These are phyloP conservation scores for Novumbra hubbsi DNA, from an alignment of 2,797 vertebrate species.

Conservation along the genomic window DNA sequence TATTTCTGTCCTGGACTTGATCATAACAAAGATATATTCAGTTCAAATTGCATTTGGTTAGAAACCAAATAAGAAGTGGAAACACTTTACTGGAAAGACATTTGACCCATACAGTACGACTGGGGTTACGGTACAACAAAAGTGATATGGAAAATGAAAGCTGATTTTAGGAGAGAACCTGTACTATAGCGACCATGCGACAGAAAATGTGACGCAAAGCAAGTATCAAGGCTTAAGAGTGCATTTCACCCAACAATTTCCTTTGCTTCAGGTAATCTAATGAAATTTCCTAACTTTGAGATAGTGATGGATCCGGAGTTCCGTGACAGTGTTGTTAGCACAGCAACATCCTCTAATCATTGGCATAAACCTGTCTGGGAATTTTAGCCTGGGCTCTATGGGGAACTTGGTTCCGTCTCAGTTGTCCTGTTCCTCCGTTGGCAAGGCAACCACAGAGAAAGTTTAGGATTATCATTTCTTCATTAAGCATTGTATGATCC, in stretches of 20 bases:
- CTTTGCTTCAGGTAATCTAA: conserved; percentile 43
- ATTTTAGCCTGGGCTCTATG: conserved; percentile 23
- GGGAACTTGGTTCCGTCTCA: conserved; percentile 23
- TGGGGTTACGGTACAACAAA: too few species aligned
- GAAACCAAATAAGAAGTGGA: too few species aligned
- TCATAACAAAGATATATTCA: too few species aligned
- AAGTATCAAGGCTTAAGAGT: too few species aligned
- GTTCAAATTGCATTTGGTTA: too few species aligned
- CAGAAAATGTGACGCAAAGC: too few species aligned
- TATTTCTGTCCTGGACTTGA: too few species aligned
- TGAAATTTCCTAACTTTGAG: conserved; percentile 39
- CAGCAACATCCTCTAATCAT: conserved; percentile 34
- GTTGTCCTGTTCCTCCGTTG: conserved; percentile 34
- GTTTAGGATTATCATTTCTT: conserved; percentile 9
- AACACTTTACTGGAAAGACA: too few species aligned
- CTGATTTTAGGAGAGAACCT: too few species aligned
- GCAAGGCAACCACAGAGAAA: conserved; percentile 32
- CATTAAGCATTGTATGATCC: neutral
- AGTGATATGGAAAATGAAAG: too few species aligned
- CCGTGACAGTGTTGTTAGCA: conserved; percentile 9
- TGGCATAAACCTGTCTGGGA: conserved; percentile 20
- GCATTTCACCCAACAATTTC: conserved; percentile 1
- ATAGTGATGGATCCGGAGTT: neutral
- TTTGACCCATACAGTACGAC: too few species aligned
- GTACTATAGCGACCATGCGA: too few species aligned